Percentiles rank a stretch among this genome's conserved stretches.
These are phyloP conservation scores for Lampris megalopsis DNA, from an alignment of 2,113 vertebrate genomes.

Conservation along the genomic window DNA sequence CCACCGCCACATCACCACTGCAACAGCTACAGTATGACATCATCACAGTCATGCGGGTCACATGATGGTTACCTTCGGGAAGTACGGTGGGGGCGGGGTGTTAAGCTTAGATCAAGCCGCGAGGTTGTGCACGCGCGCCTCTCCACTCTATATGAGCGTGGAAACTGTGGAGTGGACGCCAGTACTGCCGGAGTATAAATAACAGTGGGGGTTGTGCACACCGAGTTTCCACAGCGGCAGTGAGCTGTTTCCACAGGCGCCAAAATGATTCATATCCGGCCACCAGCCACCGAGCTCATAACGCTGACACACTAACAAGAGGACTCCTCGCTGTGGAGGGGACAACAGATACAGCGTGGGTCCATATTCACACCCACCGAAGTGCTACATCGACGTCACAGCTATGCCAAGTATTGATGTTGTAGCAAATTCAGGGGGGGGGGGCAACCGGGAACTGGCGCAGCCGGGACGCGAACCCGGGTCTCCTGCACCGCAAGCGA, in stretches of 20 bases:
- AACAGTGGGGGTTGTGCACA: slow-evolving; percentile 46
- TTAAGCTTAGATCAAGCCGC: too few relatives aligned
- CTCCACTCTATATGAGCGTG: slow-evolving; percentile 46
- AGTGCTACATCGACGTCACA: neutral
- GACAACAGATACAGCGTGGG: neutral
- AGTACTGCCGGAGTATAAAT: slow-evolving; percentile 46
- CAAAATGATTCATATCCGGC: slow-evolving; percentile 57
- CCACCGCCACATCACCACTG: slow-evolving; percentile 66
- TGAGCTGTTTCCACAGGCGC: slow-evolving; percentile 43
- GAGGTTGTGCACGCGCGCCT: too few relatives aligned
- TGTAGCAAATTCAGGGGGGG: too few relatives aligned
- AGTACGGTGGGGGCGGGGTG: slow-evolving; percentile 15
- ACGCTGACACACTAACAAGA: slow-evolving; percentile 49
- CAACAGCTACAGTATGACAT: slow-evolving; percentile 61
- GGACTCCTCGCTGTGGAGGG: slow-evolving; percentile 31
- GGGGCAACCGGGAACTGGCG: too few relatives aligned
- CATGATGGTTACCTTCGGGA: slow-evolving; percentile 50
- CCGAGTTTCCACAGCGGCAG: slow-evolving; percentile 59
- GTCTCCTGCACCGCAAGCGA: too few relatives aligned
- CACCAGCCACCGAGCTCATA: slow-evolving; percentile 53
- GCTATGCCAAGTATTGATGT: neutral
- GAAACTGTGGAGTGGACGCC: slow-evolving; percentile 40
- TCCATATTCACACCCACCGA: neutral
- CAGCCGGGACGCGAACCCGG: too few relatives aligned
- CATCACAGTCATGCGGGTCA: slow-evolving; percentile 69